Evolutionary conservation across 2,888 invertebrate species (phyloP).

Genomic region (Elegia similella): DNA sequence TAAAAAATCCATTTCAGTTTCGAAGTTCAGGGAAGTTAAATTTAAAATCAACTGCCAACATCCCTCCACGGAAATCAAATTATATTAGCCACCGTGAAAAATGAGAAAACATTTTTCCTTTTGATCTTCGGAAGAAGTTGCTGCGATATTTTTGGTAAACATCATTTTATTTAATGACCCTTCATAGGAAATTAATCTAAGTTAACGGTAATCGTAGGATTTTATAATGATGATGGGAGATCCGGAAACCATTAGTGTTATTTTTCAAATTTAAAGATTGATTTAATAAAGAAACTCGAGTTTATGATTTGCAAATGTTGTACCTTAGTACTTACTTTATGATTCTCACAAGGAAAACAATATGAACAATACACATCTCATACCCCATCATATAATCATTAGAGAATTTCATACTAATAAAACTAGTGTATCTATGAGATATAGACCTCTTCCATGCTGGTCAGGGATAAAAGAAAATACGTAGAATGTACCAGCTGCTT

Average conservation of each 20-base stretch:
- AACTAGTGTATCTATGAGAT: no score
- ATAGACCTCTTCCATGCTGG: no score
- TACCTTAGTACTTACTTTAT: no score
- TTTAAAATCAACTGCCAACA: conserved; percentile 69
- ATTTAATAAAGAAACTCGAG: no score
- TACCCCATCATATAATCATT: no score
- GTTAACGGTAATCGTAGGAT: conserved; percentile 36
- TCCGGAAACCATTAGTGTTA: neutral
- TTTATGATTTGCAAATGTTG: no score
- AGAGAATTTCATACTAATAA: no score
- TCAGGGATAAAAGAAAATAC: no score
- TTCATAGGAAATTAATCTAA: conserved; percentile 40
- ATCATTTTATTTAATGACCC: conserved; percentile 60
- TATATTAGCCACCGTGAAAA: conserved; percentile 69
- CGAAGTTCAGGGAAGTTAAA: conserved; percentile 62
- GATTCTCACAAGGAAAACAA: no score
- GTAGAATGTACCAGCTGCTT: no score
- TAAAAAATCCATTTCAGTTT: conserved; percentile 65
- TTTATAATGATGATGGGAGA: conserved; percentile 23
- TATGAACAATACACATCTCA: no score
- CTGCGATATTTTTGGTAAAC: conserved; percentile 57
- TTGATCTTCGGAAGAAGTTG: conserved; percentile 63
- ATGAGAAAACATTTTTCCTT: conserved; percentile 63
- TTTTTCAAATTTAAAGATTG: no score
- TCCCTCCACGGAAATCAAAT: conserved; percentile 68